A percentile compares a stretch with the other conserved stretches of the same genome.
Conservation (phyloP, 2,113 vertebrate species). For the Coturnix japonica region DNA sequence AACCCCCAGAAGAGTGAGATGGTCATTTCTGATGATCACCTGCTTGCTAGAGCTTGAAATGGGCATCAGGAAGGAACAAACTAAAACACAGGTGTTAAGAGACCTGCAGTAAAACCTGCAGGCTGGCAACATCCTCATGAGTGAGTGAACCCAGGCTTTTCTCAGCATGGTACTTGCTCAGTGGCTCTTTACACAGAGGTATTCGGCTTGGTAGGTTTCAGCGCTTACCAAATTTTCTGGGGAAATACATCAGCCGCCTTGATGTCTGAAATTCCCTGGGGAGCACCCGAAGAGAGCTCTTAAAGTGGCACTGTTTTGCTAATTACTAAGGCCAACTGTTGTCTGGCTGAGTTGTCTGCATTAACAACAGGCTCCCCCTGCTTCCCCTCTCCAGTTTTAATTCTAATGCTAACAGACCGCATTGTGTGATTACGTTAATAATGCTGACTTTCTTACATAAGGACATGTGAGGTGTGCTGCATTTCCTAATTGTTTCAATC, state of each 20-base stretch:
- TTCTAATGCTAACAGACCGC: constrained; percentile 64
- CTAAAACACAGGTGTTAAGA: not conserved
- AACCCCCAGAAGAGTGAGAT: not conserved
- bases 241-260: constrained; percentile 30
- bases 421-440: constrained; percentile 77
- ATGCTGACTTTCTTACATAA: constrained; percentile 57
- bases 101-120: not conserved
- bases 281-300: constrained; percentile 48
- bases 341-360: constrained; percentile 58
- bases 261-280: constrained; percentile 44
- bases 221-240: constrained; percentile 48
- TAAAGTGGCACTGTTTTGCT: constrained; percentile 58
- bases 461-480: constrained; percentile 53
- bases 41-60: not conserved
- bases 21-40: not conserved
- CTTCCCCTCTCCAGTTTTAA: constrained; percentile 43
- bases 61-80: not conserved
- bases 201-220: constrained; percentile 47
- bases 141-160: constrained; percentile 34
- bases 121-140: not conserved
- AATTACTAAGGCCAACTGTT: constrained; percentile 73
- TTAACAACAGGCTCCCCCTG: constrained; percentile 46
- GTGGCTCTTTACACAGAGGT: constrained; percentile 5
- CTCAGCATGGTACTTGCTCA: not conserved
- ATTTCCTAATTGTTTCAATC: constrained; percentile 58